Evolutionary conservation across 2,113 vertebrate genomes (phyloP).

Genomic region (Gallinago jamesoni): DNA sequence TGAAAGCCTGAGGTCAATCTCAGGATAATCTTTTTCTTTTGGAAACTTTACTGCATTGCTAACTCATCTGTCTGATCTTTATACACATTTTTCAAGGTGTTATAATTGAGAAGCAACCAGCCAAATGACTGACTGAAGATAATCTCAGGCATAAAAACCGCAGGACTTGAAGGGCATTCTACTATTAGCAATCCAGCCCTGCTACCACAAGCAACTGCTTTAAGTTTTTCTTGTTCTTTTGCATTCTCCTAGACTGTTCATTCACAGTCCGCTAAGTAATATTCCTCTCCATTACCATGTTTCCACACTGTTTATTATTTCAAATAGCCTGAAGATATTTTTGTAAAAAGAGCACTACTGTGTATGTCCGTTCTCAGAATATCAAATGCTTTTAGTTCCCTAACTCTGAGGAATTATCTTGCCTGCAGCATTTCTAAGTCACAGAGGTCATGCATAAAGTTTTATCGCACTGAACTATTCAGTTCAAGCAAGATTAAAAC

Average conservation of each 20-base stretch:
- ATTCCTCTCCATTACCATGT: background rate
- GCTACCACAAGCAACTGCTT: background rate
- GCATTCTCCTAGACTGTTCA: background rate
- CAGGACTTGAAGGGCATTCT: background rate
- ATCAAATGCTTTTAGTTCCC: background rate
- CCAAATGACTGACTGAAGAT: background rate
- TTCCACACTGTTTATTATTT: background rate
- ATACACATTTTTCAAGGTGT: background rate
- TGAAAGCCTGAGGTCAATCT: background rate
- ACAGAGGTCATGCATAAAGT: background rate
- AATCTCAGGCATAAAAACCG: background rate
- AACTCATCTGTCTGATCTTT: background rate
- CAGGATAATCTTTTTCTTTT: background rate
- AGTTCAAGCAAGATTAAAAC: background rate
- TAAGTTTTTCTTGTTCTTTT: background rate
- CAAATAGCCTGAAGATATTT: background rate
- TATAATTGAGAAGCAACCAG: background rate
- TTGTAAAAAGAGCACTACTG: background rate
- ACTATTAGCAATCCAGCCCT: background rate
- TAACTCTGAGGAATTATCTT: background rate
- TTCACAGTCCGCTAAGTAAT: background rate
- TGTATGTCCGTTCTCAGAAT: background rate
- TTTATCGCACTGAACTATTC: background rate
- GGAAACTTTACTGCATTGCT: background rate
- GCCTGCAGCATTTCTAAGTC: background rate